phyloP scores from a whole-genome alignment of 2,113 vertebrate genomes.

The Xenopus laevis region DNA sequence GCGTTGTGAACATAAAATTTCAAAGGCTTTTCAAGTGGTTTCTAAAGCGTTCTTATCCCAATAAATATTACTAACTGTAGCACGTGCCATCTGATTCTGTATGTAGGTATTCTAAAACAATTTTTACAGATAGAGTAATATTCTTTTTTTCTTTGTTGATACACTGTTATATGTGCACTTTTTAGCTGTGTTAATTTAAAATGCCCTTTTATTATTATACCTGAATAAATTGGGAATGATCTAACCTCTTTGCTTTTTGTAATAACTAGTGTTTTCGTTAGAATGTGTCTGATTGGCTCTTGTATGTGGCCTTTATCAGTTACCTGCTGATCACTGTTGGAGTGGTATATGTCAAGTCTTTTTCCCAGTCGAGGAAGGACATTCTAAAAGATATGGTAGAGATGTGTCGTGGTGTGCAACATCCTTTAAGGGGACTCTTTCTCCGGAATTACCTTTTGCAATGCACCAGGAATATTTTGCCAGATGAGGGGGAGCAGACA shows the following conservation, averaged over 20 bases:
- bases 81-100: no score
- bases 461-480: slow-evolving; percentile 95
- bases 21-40: no score
- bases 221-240: no score
- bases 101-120: no score
- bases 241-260: not conserved
- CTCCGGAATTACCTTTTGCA: slow-evolving; percentile 95
- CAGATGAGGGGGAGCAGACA: slow-evolving; percentile 90
- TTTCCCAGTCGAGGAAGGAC: slow-evolving; percentile 97
- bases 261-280: not conserved
- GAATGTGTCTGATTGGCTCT: not conserved
- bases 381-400: slow-evolving; percentile 98
- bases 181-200: no score
- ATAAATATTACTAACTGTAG: no score
- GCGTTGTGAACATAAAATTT: no score
- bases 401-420: slow-evolving; percentile 98
- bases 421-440: slow-evolving; percentile 91
- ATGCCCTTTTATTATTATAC: no score
- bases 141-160: no score
- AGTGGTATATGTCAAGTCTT: slow-evolving; percentile 96
- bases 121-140: no score
- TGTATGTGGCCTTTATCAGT: slow-evolving; percentile 57
- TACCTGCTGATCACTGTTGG: slow-evolving; percentile 96
- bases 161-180: no score
- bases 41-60: no score